A percentile compares a stretch with the other conserved stretches of the same genome.
These are phyloP conservation scores for Drosophila subsilvestris DNA, from an alignment of 2,888 invertebrate species.

Conservation along the genomic window DNA sequence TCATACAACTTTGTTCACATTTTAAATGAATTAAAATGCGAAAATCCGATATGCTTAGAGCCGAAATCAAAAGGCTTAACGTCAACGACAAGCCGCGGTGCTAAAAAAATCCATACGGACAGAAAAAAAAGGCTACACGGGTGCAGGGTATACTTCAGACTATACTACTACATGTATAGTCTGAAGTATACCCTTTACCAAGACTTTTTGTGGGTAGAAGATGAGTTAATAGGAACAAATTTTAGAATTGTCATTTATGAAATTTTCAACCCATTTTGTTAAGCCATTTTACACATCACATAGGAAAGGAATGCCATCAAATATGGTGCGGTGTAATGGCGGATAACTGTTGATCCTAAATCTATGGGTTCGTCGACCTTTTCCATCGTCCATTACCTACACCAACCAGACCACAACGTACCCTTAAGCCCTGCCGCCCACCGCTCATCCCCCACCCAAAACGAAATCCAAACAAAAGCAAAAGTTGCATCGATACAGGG, in stretches of 20 bases:
- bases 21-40: constrained; percentile 55
- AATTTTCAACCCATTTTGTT: no score
- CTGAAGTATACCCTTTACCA: not conserved
- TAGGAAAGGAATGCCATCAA: no score
- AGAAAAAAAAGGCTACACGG: not conserved
- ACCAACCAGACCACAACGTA: not conserved
- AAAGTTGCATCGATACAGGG: constrained; percentile 59
- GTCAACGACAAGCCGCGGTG: constrained; percentile 6
- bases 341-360: not conserved
- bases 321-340: no score
- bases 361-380: not conserved
- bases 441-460: not conserved
- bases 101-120: not conserved
- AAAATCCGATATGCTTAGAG: constrained; percentile 54
- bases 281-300: no score
- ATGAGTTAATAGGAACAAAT: no score
- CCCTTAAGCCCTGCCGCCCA: not conserved
- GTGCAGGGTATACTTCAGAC: no score
- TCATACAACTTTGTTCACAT: constrained; percentile 32
- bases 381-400: not conserved
- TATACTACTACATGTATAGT: no score
- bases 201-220: no score
- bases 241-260: no score
- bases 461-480: constrained; percentile 32
- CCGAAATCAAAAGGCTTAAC: constrained; percentile 52